A percentile compares a stretch with the other conserved stretches of the same genome.
Evolutionary conservation across 2,113 vertebrate genomes (phyloP).

Genomic region (Ifrita kowaldi): DNA sequence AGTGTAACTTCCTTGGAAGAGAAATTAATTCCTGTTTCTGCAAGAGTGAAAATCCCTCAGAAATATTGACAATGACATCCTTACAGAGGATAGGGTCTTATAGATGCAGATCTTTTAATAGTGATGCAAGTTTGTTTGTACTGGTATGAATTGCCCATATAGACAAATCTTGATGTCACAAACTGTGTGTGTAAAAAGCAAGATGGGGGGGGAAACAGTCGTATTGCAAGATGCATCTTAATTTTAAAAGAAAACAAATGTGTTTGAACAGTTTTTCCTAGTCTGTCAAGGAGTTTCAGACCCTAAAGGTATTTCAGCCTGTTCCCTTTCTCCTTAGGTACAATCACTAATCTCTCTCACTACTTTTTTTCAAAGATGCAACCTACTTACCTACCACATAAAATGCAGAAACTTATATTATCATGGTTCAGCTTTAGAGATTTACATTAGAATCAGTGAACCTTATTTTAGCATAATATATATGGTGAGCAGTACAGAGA

Average conservation of each 20-base stretch:
- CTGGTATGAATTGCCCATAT: background rate
- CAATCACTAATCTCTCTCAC: constrained; percentile 47
- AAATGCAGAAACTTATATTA: constrained; percentile 66
- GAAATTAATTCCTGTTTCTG: background rate
- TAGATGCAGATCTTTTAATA: background rate
- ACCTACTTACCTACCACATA: constrained; percentile 69
- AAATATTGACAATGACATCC: background rate
- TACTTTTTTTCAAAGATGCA: constrained; percentile 47
- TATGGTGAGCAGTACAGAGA: constrained; percentile 53
- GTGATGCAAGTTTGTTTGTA: background rate
- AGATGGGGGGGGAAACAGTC: background rate
- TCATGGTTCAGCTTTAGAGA: constrained; percentile 72
- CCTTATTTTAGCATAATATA: constrained; percentile 67
- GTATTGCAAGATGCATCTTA: background rate
- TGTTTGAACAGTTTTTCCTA: constrained; percentile 31
- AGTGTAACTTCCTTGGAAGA: background rate
- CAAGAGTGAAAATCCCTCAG: background rate
- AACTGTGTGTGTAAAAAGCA: background rate
- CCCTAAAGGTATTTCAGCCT: constrained; percentile 48
- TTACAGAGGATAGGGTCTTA: background rate
- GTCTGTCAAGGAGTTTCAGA: constrained; percentile 53
- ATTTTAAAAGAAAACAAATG: constrained; percentile 42
- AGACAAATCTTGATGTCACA: background rate
- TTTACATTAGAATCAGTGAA: constrained; percentile 75
- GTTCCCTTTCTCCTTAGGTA: constrained; percentile 49